Evolutionary conservation across 2,888 invertebrate genomes (phyloP), one percentile per base, ranked within the genome.

Genomic region (Heliconius ismenius): DNA sequence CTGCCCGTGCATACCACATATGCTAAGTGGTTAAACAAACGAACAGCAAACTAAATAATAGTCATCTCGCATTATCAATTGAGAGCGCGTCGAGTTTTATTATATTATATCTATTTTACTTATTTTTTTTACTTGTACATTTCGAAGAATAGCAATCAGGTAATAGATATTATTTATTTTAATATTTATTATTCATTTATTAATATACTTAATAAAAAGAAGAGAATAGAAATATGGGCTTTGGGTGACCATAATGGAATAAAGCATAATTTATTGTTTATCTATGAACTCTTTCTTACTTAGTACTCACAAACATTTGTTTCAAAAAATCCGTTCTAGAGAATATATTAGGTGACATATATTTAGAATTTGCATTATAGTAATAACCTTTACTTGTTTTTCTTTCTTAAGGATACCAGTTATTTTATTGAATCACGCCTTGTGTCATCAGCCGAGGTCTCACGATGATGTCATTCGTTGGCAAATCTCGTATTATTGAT

Each of bases 11-110:
- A 88, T 81, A 81, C 84, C 83, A 86, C 87, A 82, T 80, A 85
- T 86, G 90, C 88, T 92, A 92, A 93, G 89, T 83, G 86, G 80
- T 88, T 90, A 82, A 86, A 84, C 86, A 91, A 92, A 92, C 87
- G 82, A 80, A 86, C 83, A 83, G 80, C 83, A 84, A 84, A 86
- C 83, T 84, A 70, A 85, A 87, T 87, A 87, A 87, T 83, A 83
- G 82, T 75, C 82, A 85, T 85, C 32, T 32, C 75, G 86, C 84
- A 85, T 84, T 91, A 89, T 89, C 87, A 82, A 73, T 87, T 86
- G 85, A 86, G 86, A 85, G 79, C 80, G 82, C 83, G 24, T 81
- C 73, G 78, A 74, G 69, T 77, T 77, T 76, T 73, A 82, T 79
- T 78, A 79, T 80, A 79, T 73, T 78, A 54, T 49, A 69, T 73